A percentile compares a stretch with the other conserved stretches of the same genome.
These are phyloP conservation scores for Drosophila persimilis DNA, from an alignment of 1,140 invertebrate species.

Conservation along the genomic window DNA sequence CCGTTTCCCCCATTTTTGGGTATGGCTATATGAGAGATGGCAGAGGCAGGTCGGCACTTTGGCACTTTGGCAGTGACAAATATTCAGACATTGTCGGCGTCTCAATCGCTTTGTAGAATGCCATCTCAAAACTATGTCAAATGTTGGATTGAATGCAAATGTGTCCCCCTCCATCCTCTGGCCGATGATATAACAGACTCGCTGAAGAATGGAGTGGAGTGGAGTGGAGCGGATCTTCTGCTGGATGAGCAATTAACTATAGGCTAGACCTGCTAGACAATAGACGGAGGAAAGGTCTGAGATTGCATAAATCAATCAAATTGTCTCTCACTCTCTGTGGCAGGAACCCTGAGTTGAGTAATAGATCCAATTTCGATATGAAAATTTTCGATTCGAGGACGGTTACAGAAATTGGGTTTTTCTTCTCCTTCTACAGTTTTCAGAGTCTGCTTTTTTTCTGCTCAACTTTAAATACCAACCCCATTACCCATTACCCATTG, in stretches of 20 bases:
- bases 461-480: constrained; percentile 80
- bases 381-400: constrained; percentile 45
- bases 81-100: constrained; percentile 15
- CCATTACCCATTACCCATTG: constrained; percentile 73
- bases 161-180: neutral
- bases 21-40: neutral
- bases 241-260: constrained; percentile 58
- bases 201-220: neutral
- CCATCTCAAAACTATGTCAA: constrained; percentile 31
- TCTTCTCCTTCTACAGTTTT: constrained; percentile 35
- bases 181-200: constrained; percentile 29
- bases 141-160: constrained; percentile 44
- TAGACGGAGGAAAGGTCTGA: constrained; percentile 51
- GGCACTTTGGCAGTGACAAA: constrained; percentile 36
- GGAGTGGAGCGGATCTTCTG: constrained; percentile 26
- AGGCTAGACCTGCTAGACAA: constrained; percentile 35
- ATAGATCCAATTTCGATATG: constrained; percentile 82
- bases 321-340: constrained; percentile 68
- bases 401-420: constrained; percentile 58
- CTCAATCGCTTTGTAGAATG: constrained; percentile 26
- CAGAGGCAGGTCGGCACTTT: constrained; percentile 6
- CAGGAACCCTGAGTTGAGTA: constrained; percentile 43
- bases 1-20: constrained; percentile 13
- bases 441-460: constrained; percentile 33
- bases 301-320: constrained; percentile 81